Base-by-base conservation (phyloP, 1,140 invertebrate species). In the Polyergus mexicanus region DNA sequence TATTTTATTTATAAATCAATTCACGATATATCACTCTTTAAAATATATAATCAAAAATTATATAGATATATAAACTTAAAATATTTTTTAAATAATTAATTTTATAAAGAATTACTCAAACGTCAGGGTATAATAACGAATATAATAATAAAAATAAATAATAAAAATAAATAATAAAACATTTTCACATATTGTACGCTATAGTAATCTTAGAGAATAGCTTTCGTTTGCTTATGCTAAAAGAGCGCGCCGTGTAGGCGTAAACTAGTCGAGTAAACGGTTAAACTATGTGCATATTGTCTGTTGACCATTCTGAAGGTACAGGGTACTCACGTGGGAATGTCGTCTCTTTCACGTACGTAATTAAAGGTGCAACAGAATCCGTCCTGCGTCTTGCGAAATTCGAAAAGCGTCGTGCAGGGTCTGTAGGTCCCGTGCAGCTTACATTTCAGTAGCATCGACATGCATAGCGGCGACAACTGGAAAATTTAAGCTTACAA, bases 311-410 rank as follows among this genome's bases (percentile, higher is more conserved):
- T 81, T 69, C 28, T 47, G 22, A 77, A 65, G 13, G 10, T 32
- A 25, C 13, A 10, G 16, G 25, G 32, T 76, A 86, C 86, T 92
- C 66, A 92, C 92, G 54, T 35, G 0, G n/a, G 38, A 51, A 88
- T 66, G 63, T 93, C 92, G 38, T 93, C 92, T 0, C 44, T n/a
- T 71, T 90, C 88, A 10, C 89, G 88, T 7, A 90, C 69, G 71
- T 96, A 96, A 91, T 97, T 97, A 86, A 96, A 97, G 4, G 94
- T 92, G 78, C 96, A 97, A 90, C 96, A 97, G 86, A 94, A 96
- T 28, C 96, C 96, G 22, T 95, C 94, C n/a, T 94, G 93, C 2
- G 96, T 96, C 7, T 94, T 94, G 10, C 94, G 94, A 4, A 94
- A 91, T 0, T 74, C 19, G 88, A 96, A 96, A 11, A 96, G 77